A percentile compares a stretch with the other conserved stretches of the same genome.
Conservation (phyloP, 2,888 invertebrate genomes). For the Willowsia nigromaculata region DNA sequence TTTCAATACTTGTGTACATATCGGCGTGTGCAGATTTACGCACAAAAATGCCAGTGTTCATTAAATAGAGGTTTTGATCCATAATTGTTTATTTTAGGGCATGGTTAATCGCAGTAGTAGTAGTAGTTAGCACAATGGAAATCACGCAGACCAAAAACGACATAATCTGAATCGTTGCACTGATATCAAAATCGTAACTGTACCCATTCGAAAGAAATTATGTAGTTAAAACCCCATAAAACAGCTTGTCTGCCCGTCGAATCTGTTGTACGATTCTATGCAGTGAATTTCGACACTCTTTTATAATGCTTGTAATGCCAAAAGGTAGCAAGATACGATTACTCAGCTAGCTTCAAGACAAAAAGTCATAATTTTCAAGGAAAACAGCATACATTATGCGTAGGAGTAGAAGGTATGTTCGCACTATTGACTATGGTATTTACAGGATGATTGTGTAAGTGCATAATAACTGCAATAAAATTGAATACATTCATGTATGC, state of each 20-base stretch:
- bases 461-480: too few species aligned
- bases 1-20: too few species aligned
- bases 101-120: too few species aligned
- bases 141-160: too few species aligned
- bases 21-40: too few species aligned
- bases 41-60: too few species aligned
- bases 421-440: background rate
- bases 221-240: background rate
- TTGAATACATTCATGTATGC: background rate
- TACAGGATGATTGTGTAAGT: background rate
- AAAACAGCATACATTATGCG: background rate
- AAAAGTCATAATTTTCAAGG: constrained; percentile 10
- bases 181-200: too few species aligned
- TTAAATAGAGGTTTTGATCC: too few species aligned
- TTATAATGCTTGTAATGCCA: too few species aligned
- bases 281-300: background rate
- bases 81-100: too few species aligned
- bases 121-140: too few species aligned
- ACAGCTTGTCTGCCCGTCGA: background rate
- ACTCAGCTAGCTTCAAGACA: background rate
- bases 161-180: too few species aligned
- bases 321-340: background rate
- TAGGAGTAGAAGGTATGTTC: background rate
- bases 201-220: background rate
- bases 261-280: background rate